phyloP scores from a whole-genome alignment of 2,888 invertebrate species.

The Xanthorhoe designata region DNA sequence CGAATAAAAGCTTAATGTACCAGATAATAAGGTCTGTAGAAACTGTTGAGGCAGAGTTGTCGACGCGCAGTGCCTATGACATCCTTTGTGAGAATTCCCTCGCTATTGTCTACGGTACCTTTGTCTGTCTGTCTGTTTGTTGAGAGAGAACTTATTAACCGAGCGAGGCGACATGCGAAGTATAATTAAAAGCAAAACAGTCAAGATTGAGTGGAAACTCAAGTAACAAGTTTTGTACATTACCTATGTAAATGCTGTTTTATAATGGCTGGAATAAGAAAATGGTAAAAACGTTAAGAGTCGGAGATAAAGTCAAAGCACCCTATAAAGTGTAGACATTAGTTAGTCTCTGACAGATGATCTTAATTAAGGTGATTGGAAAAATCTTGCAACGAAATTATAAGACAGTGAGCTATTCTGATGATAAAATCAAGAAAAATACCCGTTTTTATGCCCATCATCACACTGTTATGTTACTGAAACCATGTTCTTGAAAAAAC shows the following conservation, averaged over 20 bases:
- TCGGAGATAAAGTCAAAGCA: no score
- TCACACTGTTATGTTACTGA: no score
- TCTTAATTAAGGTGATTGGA: no score
- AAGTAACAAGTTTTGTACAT: slow-evolving; percentile 1
- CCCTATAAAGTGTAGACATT: no score
- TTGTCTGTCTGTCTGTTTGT: slow-evolving; percentile 60
- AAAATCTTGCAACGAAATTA: no score
- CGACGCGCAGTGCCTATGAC: slow-evolving; percentile 58
- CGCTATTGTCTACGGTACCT: slow-evolving; percentile 59
- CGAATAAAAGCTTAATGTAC: slow-evolving; percentile 38
- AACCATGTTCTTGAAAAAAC: no score
- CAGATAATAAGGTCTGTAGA: slow-evolving; percentile 36
- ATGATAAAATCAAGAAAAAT: no score
- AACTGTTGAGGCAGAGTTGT: slow-evolving; percentile 32
- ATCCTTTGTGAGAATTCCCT: slow-evolving; percentile 59
- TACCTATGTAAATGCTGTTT: neutral
- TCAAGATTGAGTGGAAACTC: slow-evolving; percentile 17
- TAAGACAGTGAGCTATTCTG: no score
- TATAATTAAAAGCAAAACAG: slow-evolving; percentile 61
- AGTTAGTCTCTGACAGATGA: no score
- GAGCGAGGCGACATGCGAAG: slow-evolving; percentile 49
- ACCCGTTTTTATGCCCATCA: no score
- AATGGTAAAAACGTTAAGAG: neutral
- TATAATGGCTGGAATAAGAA: neutral
- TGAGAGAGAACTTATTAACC: slow-evolving; percentile 58